These are phyloP conservation scores for Rhamphomyia laevipes DNA, from an alignment of 2,888 invertebrate genomes.

Conservation along the genomic window DNA sequence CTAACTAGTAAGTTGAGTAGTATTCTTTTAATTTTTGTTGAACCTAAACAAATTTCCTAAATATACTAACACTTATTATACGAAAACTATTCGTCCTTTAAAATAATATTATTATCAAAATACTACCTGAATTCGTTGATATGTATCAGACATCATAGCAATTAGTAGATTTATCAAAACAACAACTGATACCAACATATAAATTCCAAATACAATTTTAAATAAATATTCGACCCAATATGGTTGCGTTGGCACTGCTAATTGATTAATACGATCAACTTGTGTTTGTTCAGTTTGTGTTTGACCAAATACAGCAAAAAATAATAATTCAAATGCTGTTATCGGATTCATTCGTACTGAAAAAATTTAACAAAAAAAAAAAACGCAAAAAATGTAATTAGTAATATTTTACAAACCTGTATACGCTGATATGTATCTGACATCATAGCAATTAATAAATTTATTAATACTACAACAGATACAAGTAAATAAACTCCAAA, in stretches of 20 bases:
- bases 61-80: no score
- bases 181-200: conserved; percentile 98
- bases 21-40: no score
- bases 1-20: no score
- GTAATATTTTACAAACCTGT: conserved; percentile 63
- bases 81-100: neutral
- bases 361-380: neutral
- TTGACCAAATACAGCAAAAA: conserved; percentile 97
- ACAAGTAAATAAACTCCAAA: conserved; percentile 98
- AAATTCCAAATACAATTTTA: conserved; percentile 82
- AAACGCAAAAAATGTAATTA: neutral
- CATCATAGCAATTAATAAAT: conserved; percentile 99
- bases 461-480: conserved; percentile 94
- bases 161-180: conserved; percentile 98
- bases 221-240: conserved; percentile 76
- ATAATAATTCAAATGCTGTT: conserved; percentile 92
- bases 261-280: conserved; percentile 46
- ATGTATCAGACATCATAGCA: conserved; percentile 99
- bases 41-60: no score
- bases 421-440: conserved; percentile 99
- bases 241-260: conserved; percentile 49
- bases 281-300: conserved; percentile 72
- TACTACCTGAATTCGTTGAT: conserved; percentile 93
- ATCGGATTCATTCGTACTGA: conserved; percentile 84
- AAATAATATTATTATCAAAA: conserved; percentile 12